phyloP scores from a whole-genome alignment of 2,888 invertebrate species.

The Stramonita haemastoma region DNA sequence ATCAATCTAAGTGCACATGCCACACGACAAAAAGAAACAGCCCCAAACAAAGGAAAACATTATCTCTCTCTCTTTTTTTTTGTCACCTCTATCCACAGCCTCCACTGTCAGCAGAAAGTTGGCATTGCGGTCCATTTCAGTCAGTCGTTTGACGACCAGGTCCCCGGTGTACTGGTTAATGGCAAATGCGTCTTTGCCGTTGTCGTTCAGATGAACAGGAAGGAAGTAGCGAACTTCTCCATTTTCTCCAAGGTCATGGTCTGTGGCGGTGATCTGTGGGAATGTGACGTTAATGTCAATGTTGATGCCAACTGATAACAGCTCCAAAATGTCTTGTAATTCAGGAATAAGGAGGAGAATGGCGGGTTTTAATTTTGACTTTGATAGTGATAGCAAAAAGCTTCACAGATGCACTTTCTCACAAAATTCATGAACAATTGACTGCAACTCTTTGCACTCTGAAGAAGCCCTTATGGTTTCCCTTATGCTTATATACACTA shows the following conservation, averaged over 20 bases:
- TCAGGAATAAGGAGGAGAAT: too few relatives aligned
- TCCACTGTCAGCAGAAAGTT: constrained; percentile 50
- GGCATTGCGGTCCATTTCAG: constrained; percentile 48
- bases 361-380: too few relatives aligned
- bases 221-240: constrained; percentile 87
- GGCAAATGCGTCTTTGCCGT: constrained; percentile 86
- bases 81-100: constrained; percentile 51
- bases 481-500: too few relatives aligned
- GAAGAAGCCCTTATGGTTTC: too few relatives aligned
- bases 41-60: neutral
- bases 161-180: constrained; percentile 85
- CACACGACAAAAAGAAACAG: neutral
- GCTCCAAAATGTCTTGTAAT: too few relatives aligned
- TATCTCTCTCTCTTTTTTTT: too few relatives aligned
- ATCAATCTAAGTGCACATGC: too few relatives aligned
- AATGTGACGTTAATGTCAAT: neutral
- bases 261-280: constrained; percentile 82
- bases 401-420: too few relatives aligned
- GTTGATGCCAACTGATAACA: too few relatives aligned
- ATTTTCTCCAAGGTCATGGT: constrained; percentile 85
- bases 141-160: constrained; percentile 81
- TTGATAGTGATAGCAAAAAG: too few relatives aligned
- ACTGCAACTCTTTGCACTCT: too few relatives aligned
- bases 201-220: constrained; percentile 81
- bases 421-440: too few relatives aligned